A percentile compares a stretch with the other conserved stretches of the same genome.
Evolutionary conservation across 2,888 invertebrate species (phyloP).

Genomic region (Aproaerema taeniolella): DNA sequence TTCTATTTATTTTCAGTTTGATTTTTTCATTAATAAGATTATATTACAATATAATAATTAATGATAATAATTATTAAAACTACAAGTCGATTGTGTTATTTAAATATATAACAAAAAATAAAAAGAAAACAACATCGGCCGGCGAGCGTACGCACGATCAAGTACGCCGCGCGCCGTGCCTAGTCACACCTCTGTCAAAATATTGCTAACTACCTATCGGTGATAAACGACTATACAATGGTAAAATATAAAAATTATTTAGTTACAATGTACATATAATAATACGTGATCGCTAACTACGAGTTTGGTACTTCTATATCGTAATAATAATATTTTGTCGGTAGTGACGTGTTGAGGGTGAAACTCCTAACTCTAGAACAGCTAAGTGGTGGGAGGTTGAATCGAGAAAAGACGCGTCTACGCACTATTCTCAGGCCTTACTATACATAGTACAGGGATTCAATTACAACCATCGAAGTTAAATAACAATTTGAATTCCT

Average conservation of each 20-base stretch:
- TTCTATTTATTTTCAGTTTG: conserved; percentile 75
- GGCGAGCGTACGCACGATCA: conserved; percentile 45
- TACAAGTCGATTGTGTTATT: conserved; percentile 75
- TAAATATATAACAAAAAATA: conserved; percentile 75
- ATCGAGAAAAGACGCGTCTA: conserved; percentile 43
- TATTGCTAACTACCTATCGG: conserved; percentile 64
- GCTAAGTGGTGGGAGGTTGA: conserved; percentile 59
- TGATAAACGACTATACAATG: conserved; percentile 74
- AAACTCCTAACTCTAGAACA: conserved; percentile 59
- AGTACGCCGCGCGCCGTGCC: conserved; percentile 39
- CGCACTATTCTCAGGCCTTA: conserved; percentile 42
- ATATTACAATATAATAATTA: conserved; percentile 77
- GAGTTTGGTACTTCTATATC: conserved; percentile 74
- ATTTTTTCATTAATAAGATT: conserved; percentile 78
- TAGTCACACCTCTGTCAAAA: conserved; percentile 51
- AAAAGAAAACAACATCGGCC: conserved; percentile 68
- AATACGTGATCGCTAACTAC: conserved; percentile 74
- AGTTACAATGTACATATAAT: conserved; percentile 68
- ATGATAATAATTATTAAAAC: conserved; percentile 77
- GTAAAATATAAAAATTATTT: conserved; percentile 73
- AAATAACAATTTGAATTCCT: too few species aligned
- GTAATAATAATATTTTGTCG: conserved; percentile 51
- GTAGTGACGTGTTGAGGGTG: conserved; percentile 45
- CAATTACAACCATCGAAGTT: too few species aligned
- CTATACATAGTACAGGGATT: too few species aligned